Conservation (phyloP, 2,113 vertebrate genomes). For the Urocynchramus pylzowi region DNA sequence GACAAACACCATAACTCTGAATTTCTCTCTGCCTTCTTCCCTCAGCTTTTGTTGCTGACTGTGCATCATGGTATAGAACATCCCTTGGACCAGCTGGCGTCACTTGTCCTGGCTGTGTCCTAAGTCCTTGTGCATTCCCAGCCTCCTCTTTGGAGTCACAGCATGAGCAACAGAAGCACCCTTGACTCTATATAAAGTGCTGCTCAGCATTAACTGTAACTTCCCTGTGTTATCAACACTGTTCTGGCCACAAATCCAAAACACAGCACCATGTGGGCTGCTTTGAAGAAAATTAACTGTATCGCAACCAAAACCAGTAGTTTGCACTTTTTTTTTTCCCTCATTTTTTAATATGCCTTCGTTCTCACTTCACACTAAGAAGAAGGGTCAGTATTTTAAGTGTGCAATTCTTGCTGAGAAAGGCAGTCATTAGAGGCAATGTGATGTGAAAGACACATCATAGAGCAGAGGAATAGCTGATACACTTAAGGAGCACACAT, state of each 20-base stretch:
- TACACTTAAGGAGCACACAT: background rate
- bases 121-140: background rate
- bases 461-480: background rate
- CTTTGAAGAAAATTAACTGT: background rate
- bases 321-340: background rate
- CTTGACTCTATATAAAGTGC: background rate
- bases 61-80: background rate
- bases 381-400: background rate
- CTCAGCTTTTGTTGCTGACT: background rate
- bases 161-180: background rate
- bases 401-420: background rate
- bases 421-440: background rate
- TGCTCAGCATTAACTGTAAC: background rate
- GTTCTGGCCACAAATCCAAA: background rate
- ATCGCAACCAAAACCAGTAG: background rate
- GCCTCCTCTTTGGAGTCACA: background rate
- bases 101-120: background rate
- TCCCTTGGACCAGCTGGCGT: background rate
- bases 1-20: fast-evolving
- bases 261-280: background rate
- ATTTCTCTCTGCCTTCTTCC: background rate
- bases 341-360: background rate
- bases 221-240: background rate
- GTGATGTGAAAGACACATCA: fast-evolving
- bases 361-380: background rate